phyloP scores from a whole-genome alignment of 2,888 invertebrate species.

The Sinohyriopsis cumingii region DNA sequence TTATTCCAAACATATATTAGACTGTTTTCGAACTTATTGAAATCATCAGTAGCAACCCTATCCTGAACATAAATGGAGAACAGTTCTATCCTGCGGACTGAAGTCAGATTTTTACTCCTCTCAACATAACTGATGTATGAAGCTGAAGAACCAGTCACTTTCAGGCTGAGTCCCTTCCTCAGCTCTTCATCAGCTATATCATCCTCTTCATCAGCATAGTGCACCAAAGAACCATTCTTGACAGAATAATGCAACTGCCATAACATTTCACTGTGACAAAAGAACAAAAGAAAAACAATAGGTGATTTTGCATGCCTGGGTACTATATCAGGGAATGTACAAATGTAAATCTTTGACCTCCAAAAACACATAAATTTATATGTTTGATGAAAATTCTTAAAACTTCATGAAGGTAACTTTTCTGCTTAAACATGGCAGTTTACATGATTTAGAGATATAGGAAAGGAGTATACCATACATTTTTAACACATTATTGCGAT shows the following conservation, averaged over 20 bases:
- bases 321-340: no score
- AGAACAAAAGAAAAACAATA: neutral
- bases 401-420: no score
- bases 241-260: constrained; percentile 1
- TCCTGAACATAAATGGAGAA: constrained; percentile 21
- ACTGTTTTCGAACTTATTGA: constrained; percentile 10
- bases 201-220: constrained; percentile 1
- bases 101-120: no score
- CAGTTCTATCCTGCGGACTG: constrained; percentile 26
- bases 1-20: constrained; percentile 35
- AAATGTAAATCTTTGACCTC: no score
- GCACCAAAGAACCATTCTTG: neutral
- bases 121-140: no score
- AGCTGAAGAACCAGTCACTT: neutral
- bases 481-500: no score
- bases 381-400: no score
- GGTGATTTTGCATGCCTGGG: no score
- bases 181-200: neutral
- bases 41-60: constrained; percentile 18
- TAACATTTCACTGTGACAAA: neutral
- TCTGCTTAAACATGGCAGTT: no score
- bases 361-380: no score
- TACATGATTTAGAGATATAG: no score
- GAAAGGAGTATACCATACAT: no score
- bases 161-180: neutral